A percentile compares a stretch with the other conserved stretches of the same genome.
Evolutionary conservation across 2,888 invertebrate genomes (phyloP).

Genomic region (Eulithis testata): DNA sequence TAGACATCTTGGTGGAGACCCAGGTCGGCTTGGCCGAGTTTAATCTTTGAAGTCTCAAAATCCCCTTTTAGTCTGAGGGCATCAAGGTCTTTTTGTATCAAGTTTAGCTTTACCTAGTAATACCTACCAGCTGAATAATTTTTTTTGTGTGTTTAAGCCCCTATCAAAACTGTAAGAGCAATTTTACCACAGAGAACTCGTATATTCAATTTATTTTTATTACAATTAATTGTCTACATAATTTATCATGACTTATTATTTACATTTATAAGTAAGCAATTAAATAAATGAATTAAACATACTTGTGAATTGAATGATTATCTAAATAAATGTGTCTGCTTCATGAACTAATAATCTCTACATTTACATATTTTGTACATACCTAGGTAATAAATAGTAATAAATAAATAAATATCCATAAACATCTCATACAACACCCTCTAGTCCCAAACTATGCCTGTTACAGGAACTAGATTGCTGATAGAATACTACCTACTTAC

Average conservation of each 20-base stretch:
- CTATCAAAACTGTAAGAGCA: constrained; percentile 7
- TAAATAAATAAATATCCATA: not conserved
- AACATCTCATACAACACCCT: too few species aligned
- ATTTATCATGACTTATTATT: constrained; percentile 1
- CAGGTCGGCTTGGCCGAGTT: too few species aligned
- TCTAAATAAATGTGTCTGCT: constrained; percentile 8
- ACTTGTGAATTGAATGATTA: constrained; percentile 11
- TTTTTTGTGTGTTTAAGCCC: not conserved
- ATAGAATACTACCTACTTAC: too few species aligned
- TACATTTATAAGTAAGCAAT: constrained; percentile 1
- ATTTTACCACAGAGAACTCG: not conserved
- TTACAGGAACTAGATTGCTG: too few species aligned
- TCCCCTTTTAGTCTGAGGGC: too few species aligned
- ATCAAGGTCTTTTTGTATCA: too few species aligned
- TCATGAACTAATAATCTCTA: constrained; percentile 1
- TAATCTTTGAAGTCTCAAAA: too few species aligned
- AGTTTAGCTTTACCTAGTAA: too few species aligned
- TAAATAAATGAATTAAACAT: constrained; percentile 4
- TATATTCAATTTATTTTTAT: not conserved
- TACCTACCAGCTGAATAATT: too few species aligned
- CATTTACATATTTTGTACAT: not conserved
- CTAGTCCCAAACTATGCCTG: too few species aligned
- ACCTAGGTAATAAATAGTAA: not conserved
- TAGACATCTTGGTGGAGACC: too few species aligned
- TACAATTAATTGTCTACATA: not conserved